Evolutionary conservation across 2,797 vertebrate genomes (phyloP).

Genomic region (Erpetoichthys calabaricus): DNA sequence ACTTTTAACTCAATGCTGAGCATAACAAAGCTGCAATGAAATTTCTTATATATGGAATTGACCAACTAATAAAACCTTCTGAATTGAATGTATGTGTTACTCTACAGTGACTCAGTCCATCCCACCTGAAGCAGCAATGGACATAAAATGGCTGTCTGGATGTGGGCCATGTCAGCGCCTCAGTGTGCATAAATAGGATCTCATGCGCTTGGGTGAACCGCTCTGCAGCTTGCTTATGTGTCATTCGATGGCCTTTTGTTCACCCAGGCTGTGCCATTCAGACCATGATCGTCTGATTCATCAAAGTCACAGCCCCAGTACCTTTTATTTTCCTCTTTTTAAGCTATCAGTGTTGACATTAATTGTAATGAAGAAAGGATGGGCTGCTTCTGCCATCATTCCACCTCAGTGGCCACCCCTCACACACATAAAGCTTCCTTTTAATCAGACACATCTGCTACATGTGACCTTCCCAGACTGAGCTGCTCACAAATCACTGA

Average conservation of each 20-base stretch:
- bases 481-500: neutral
- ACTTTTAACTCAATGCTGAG: too few species aligned
- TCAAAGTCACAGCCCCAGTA: neutral
- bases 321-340: neutral
- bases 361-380: slow-evolving; percentile 1
- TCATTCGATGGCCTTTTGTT: neutral
- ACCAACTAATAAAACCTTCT: too few species aligned
- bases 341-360: neutral
- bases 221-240: neutral
- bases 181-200: too few species aligned
- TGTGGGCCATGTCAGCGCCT: too few species aligned
- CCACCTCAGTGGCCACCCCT: neutral
- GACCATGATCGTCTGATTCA: slow-evolving; percentile 4
- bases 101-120: too few species aligned
- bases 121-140: too few species aligned
- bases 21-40: too few species aligned
- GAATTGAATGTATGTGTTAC: too few species aligned
- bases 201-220: too few species aligned
- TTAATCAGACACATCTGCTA: neutral
- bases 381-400: neutral
- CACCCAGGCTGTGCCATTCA: neutral
- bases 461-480: slow-evolving; percentile 3
- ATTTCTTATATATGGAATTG: too few species aligned
- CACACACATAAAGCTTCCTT: neutral
- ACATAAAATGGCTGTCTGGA: too few species aligned